Base-by-base conservation (phyloP, 2,888 invertebrate species). In the Leptinotarsa tumamoca region DNA sequence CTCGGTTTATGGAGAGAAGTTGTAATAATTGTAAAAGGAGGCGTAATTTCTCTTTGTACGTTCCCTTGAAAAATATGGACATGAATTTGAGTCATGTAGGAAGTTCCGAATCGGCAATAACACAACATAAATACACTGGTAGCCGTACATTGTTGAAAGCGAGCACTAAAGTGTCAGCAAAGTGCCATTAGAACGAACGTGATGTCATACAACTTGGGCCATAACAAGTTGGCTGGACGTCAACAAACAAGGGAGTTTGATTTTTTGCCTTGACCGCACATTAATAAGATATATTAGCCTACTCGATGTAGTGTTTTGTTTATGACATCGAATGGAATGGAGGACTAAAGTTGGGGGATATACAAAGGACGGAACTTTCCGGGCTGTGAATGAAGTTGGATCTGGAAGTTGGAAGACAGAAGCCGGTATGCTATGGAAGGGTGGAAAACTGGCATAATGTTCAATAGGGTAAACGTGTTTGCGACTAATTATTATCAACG, bases 241-340 rank as follows among this genome's bases (percentile, higher is more conserved):
- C 80, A 81, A 79, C 81, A 82, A 82, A 81, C 81, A 78, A 81
- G 78, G 74, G 77, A 80, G 80, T 82, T 81, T 78, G 80, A 79
- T 80, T 82, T 82, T 82, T 81, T 81, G 80, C 54, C 73, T 27
- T 61, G 72, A 71, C 76, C 72, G 73, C 79, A 79, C 82, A 81
- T 82, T 81, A 82, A 81, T 80, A 81, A 81, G 80, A 82, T 81
- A 80, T 81, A 81, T 81, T 80, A 81, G 78, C 74, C 78, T 76
- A 76, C 76, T 80, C 76, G 77, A 80, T 80, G 82, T 80, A 49
- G 74, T 81, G 81, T 80, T 80, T 82, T 82, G 82, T 82, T 76
- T 80, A 78, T 80, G 80, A 76, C 74, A 68, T 56, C 71, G 72
- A 68, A 77, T 68, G 74, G 68, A 72, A 72, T 74, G 67, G 72